Evolutionary conservation across 1,140 invertebrate species (phyloP).

Genomic region (Centruroides sculpturatus): DNA sequence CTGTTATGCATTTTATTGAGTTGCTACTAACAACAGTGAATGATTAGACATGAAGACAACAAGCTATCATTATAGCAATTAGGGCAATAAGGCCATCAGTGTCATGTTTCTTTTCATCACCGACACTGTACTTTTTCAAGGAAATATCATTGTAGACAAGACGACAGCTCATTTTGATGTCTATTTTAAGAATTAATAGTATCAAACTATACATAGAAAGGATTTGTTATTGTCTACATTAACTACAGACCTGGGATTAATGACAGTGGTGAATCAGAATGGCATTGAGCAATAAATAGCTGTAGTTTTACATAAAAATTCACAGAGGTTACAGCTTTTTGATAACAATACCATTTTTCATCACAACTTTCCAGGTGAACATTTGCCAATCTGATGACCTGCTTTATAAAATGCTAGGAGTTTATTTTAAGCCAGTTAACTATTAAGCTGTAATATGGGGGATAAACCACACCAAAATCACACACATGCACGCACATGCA

Average conservation of each 20-base stretch:
- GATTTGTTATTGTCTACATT: not conserved
- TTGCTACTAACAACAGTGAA: slow-evolving; percentile 16
- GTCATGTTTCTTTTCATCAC: slow-evolving; percentile 12
- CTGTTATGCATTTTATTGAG: slow-evolving; percentile 3
- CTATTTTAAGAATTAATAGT: slow-evolving; percentile 5
- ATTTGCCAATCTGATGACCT: too few relatives aligned
- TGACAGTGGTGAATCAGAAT: too few relatives aligned
- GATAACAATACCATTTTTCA: too few relatives aligned
- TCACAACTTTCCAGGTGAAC: too few relatives aligned
- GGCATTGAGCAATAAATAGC: too few relatives aligned
- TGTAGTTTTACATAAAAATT: too few relatives aligned
- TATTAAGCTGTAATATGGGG: too few relatives aligned
- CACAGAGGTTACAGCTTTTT: too few relatives aligned
- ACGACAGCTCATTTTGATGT: slow-evolving; percentile 5
- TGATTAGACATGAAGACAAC: slow-evolving; percentile 26
- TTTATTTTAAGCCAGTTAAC: too few relatives aligned
- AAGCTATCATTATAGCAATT: slow-evolving; percentile 18
- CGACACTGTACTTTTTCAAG: slow-evolving; percentile 6
- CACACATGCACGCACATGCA: too few relatives aligned
- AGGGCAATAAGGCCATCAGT: slow-evolving; percentile 16
- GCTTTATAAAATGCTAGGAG: too few relatives aligned
- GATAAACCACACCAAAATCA: too few relatives aligned
- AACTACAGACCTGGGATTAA: not conserved
- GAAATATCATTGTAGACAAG: not conserved
- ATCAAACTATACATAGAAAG: not conserved